A percentile compares a stretch with the other conserved stretches of the same genome.
phyloP scores from a whole-genome alignment of 2,888 invertebrate species.

The Scaptomyza caliginosa region DNA sequence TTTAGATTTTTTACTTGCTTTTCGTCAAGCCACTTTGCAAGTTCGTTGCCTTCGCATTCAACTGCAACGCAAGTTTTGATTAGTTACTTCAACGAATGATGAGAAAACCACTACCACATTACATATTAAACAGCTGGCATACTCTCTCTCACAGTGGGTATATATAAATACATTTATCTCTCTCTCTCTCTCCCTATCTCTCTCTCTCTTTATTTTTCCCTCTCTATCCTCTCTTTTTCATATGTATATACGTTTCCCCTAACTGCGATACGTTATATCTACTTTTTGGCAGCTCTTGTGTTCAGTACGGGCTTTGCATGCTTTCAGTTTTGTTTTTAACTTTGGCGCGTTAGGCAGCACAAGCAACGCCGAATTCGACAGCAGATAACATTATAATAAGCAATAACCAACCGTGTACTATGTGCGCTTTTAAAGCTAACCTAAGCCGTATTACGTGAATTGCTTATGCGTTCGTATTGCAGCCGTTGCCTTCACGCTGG shows the following conservation, averaged over 20 bases:
- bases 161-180: background rate
- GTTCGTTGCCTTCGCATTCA: conserved; percentile 49
- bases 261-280: conserved; percentile 11
- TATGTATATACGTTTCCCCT: background rate
- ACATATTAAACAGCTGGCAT: conserved; percentile 44
- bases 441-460: conserved; percentile 68
- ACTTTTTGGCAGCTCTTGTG: conserved; percentile 56
- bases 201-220: conserved; percentile 3
- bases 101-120: conserved; percentile 19
- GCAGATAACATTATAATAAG: conserved; percentile 9
- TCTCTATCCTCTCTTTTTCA: conserved; percentile 7
- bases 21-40: conserved; percentile 8
- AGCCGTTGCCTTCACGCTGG: conserved; percentile 34
- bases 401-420: conserved; percentile 21
- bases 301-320: conserved; percentile 38
- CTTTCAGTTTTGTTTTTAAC: conserved; percentile 81
- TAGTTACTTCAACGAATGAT: conserved; percentile 27
- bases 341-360: conserved; percentile 66
- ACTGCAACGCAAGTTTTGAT: conserved; percentile 25
- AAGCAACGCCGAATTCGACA: conserved; percentile 18
- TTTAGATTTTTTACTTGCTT: background rate
- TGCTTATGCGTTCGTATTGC: conserved; percentile 26
- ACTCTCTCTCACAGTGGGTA: conserved; percentile 9
- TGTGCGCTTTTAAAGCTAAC: conserved; percentile 38
- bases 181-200: conserved; percentile 7